Evolutionary conservation across 2,113 vertebrate genomes (phyloP), one percentile per base, ranked within the genome.

Genomic region (Nerophis ophidion): DNA sequence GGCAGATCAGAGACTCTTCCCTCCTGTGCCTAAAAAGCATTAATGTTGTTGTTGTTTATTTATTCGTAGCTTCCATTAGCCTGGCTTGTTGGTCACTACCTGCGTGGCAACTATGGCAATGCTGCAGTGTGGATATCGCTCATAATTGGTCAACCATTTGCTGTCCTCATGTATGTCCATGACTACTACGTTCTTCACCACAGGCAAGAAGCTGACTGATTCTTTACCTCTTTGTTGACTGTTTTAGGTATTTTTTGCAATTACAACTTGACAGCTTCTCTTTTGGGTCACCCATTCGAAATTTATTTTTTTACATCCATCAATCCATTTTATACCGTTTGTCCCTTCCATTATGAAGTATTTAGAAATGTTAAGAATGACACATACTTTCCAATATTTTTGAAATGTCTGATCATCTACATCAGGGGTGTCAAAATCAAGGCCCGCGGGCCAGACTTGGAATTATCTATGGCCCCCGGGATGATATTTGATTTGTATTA

Each of bases 161-260:
- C 92, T 0, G 89, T 97, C 63, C 89, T 97, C 45, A 97, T 97
- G 95, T 97, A 97, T 0, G 94, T 97, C 46, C 95, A 97, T 0
- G 95, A 97, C 84, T 97, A 95, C 79, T 97, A 96, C 4, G 92
- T 97, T 60, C 85, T 93, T 36, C 82, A 95, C 83, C 67, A 88
- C 2, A 88, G 90, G 60, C 80, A 81, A 34, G 81, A 82, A 38
- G 57, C 48, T 3, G 56, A 67, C 11, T 82, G 66, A 56, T 56
- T 44, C 3, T 8, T 40, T 9, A 10, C 8, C 38, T 40, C 8
- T 11, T 3, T 44, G 6, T 9, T 12, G 3, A 44, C 40, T 12
- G 10, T 4, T 10, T 4, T 38, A 38, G 8, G 36, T 38, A 38
- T 38, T 38, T 48, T 26, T 7, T 48, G 12, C 47, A 9, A 48